phyloP scores from a whole-genome alignment of 2,888 invertebrate genomes.

The Rotaria macrura region DNA sequence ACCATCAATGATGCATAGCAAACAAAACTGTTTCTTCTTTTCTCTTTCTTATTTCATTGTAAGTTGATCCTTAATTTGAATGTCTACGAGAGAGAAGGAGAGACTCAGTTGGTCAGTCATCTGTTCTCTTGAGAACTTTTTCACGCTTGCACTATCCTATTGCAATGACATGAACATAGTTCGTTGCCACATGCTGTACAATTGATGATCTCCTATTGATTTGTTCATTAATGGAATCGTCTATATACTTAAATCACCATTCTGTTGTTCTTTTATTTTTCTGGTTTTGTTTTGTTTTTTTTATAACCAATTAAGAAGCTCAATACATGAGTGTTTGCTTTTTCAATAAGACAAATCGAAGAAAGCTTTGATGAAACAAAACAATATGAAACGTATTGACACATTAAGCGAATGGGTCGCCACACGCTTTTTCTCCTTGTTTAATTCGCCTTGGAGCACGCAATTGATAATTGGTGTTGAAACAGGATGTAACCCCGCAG shows the following conservation, averaged over 20 bases:
- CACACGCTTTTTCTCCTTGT: not conserved
- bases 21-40: not conserved
- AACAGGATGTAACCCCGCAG: not conserved
- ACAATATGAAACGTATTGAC: not conserved
- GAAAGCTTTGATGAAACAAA: not conserved
- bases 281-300: not conserved
- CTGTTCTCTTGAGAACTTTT: not conserved
- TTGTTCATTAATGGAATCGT: not conserved
- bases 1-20: slow-evolving; percentile 3
- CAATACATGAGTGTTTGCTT: no score
- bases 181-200: not conserved
- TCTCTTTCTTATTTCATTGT: not conserved
- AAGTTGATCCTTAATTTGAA: not conserved
- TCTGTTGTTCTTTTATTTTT: not conserved
- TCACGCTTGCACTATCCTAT: not conserved
- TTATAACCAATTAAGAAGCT: no score
- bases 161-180: not conserved
- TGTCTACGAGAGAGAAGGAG: not conserved
- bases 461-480: not conserved
- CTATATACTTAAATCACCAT: not conserved
- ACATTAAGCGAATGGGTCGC: not conserved
- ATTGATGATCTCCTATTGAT: not conserved
- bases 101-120: not conserved
- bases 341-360: not conserved
- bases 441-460: not conserved